Conservation (phyloP, 2,113 vertebrate species). For the Datnioides undecimradiatus region DNA sequence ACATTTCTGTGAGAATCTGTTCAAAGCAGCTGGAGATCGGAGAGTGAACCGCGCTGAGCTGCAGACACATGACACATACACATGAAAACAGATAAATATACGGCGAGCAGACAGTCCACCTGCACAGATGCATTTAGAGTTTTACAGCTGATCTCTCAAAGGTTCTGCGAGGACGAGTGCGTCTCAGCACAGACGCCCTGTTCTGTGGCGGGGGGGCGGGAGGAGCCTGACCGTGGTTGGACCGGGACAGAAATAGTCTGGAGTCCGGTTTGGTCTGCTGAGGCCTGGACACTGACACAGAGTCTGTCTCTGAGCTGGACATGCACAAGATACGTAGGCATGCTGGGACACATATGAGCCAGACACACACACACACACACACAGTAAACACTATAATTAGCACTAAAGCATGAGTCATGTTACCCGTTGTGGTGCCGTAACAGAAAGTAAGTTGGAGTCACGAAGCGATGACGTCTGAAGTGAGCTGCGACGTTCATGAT, state of each 20-base stretch:
- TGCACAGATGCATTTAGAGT: background rate
- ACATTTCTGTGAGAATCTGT: no score
- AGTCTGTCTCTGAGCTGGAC: background rate
- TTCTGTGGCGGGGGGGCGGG: background rate
- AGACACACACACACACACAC: background rate
- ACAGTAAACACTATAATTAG: background rate
- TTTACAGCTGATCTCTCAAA: background rate
- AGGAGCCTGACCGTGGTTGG: background rate
- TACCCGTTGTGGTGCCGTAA: background rate
- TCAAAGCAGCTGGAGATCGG: no score
- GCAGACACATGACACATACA: background rate
- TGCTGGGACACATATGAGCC: background rate
- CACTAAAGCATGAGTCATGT: background rate
- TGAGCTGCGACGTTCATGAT: no score
- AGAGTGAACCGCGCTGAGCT: no score
- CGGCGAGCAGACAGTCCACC: no score
- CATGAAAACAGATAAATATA: background rate
- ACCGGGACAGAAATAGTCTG: constrained; percentile 33
- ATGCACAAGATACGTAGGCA: background rate
- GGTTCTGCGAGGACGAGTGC: background rate
- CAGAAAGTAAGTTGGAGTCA: background rate
- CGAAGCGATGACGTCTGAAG: background rate
- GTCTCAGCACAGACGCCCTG: background rate
- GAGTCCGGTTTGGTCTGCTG: background rate
- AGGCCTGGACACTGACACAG: constrained; percentile 3